Percentiles rank a stretch among this genome's conserved stretches.
These are phyloP conservation scores for Oreochromis spilurus DNA, from an alignment of 2,113 vertebrate species.

Conservation along the genomic window DNA sequence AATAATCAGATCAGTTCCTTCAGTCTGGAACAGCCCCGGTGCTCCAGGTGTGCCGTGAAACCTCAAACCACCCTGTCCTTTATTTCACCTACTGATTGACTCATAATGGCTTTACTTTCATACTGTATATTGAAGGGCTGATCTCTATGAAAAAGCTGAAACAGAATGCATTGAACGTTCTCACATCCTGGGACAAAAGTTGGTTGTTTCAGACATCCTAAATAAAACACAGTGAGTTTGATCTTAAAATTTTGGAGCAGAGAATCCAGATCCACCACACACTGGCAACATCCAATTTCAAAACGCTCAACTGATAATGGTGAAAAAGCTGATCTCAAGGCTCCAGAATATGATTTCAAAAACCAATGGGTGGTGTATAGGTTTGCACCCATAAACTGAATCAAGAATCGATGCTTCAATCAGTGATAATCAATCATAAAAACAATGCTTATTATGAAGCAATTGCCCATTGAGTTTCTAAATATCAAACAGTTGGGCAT, in stretches of 20 bases:
- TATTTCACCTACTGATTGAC: background rate
- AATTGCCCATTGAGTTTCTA: background rate
- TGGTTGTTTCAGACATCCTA: background rate
- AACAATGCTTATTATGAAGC: background rate
- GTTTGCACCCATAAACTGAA: background rate
- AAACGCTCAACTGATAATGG: background rate
- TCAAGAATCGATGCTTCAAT: background rate
- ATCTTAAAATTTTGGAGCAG: background rate
- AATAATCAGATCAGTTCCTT: background rate
- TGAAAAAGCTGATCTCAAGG: background rate
- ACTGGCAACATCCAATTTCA: background rate
- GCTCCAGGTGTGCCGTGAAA: background rate
- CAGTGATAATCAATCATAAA: background rate
- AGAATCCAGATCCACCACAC: background rate
- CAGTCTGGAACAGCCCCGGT: background rate
- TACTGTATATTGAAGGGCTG: background rate
- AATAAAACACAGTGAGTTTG: background rate
- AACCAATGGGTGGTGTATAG: rapidly evolving
- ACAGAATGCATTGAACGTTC: rapidly evolving
- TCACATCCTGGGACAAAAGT: background rate
- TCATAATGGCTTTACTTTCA: background rate
- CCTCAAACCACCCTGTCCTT: background rate
- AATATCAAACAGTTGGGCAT: rapidly evolving
- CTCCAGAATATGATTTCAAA: background rate
- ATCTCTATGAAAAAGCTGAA: background rate